These are phyloP conservation scores for Pao palembangensis DNA, from an alignment of 2,113 vertebrate species.

Conservation along the genomic window DNA sequence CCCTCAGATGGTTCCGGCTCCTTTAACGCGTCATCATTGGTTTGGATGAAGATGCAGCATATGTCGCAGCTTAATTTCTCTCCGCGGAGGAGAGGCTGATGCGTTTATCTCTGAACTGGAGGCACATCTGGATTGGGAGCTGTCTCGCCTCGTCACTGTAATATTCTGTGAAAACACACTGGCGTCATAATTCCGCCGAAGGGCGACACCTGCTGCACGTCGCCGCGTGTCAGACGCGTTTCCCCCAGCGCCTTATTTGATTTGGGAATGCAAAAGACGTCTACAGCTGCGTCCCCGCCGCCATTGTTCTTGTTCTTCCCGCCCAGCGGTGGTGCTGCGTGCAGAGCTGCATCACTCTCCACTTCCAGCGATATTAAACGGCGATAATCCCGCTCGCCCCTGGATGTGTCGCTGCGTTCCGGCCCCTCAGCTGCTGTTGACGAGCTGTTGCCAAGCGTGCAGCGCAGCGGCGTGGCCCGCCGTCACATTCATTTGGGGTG, in stretches of 20 bases:
- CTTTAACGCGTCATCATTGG: no score
- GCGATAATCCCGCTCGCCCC: constrained; percentile 20
- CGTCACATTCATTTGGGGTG: constrained; percentile 57
- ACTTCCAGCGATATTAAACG: constrained; percentile 13
- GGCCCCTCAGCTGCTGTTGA: constrained; percentile 12
- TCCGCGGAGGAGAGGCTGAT: background rate
- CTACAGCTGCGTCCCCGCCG: background rate
- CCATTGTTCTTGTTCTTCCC: background rate
- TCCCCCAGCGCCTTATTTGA: constrained; percentile 17
- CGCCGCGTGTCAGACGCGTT: constrained; percentile 8
- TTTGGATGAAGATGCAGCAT: background rate
- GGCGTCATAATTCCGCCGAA: constrained; percentile 10
- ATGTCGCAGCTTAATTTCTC: background rate
- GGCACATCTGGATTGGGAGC: constrained; percentile 2
- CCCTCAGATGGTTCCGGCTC: no score
- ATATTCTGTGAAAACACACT: background rate
- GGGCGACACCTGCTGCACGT: constrained; percentile 20
- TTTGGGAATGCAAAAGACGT: background rate
- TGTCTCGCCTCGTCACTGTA: constrained; percentile 1
- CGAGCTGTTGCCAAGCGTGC: constrained; percentile 26
- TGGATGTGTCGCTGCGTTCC: constrained; percentile 11
- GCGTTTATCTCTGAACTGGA: background rate
- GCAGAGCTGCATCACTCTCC: background rate
- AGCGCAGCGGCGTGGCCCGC: constrained; percentile 29
- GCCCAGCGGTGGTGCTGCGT: constrained; percentile 3